A percentile compares a stretch with the other conserved stretches of the same genome.
Evolutionary conservation across 2,113 vertebrate genomes (phyloP).

Genomic region (Patagioenas fasciata): DNA sequence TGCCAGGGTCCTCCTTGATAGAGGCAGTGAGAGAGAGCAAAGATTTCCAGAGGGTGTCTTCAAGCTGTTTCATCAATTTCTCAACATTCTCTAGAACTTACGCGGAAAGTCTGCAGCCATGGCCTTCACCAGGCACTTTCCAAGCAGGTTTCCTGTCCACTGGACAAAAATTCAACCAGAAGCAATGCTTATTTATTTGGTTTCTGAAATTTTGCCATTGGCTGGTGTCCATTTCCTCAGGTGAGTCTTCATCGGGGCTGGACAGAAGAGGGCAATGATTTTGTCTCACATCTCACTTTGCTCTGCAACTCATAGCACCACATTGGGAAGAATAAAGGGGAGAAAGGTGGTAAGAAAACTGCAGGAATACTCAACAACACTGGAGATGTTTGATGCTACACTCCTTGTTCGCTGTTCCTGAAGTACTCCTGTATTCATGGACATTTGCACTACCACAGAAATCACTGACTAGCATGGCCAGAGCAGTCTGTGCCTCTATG

Average conservation of each 20-base stretch:
- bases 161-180: background rate
- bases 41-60: background rate
- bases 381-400: background rate
- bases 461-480: background rate
- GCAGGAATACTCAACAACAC: background rate
- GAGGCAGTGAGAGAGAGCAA: background rate
- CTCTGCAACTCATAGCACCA: background rate
- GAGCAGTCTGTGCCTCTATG: background rate
- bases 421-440: background rate
- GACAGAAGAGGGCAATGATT: background rate
- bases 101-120: background rate
- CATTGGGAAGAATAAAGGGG: background rate
- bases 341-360: background rate
- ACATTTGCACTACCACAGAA: background rate
- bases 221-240: background rate
- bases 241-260: background rate
- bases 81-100: accelerated
- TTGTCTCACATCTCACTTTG: background rate
- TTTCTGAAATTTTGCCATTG: background rate
- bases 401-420: background rate
- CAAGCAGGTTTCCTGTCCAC: background rate
- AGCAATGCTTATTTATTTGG: background rate
- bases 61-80: background rate
- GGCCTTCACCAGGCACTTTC: background rate
- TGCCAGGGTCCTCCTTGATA: background rate